A percentile compares a stretch with the other conserved stretches of the same genome.
Evolutionary conservation across 2,797 vertebrate species (phyloP).

Genomic region (Diceros bicornis): DNA sequence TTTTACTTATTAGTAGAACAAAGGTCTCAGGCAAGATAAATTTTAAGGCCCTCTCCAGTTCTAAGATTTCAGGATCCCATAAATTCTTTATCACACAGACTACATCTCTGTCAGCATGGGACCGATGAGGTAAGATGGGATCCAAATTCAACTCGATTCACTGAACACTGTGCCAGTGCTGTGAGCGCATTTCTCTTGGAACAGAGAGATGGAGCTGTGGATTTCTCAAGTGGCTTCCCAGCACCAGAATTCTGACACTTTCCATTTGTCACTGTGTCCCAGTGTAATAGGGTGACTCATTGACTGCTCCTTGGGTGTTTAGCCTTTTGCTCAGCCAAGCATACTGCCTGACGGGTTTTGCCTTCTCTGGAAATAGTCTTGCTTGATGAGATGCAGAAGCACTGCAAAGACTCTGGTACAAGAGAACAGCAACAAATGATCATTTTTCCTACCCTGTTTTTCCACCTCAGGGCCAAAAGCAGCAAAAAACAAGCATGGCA

Average conservation of each 20-base stretch:
- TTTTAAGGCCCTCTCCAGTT: not conserved
- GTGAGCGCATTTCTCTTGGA: not conserved
- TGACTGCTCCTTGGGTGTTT: too few species aligned
- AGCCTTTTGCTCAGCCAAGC: not conserved
- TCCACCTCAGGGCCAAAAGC: not conserved
- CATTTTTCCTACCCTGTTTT: not conserved
- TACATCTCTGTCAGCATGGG: not conserved
- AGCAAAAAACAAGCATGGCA: not conserved
- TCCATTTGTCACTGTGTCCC: not conserved
- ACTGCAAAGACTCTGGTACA: not conserved
- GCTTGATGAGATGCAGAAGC: not conserved
- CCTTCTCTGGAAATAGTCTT: not conserved
- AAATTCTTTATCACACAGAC: not conserved
- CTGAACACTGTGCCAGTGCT: not conserved
- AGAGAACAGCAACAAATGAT: not conserved
- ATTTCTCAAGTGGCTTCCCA: not conserved
- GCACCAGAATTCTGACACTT: not conserved
- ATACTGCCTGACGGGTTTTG: not conserved
- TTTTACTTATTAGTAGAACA: not conserved
- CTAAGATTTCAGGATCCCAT: not conserved
- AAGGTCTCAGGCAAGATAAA: not conserved
- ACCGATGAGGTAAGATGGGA: not conserved
- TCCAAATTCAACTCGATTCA: not conserved
- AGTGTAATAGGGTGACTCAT: not conserved
- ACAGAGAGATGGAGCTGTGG: accelerated